Evolutionary conservation across 1,140 invertebrate species (phyloP).

Genomic region (Drosophila chauvacae): DNA sequence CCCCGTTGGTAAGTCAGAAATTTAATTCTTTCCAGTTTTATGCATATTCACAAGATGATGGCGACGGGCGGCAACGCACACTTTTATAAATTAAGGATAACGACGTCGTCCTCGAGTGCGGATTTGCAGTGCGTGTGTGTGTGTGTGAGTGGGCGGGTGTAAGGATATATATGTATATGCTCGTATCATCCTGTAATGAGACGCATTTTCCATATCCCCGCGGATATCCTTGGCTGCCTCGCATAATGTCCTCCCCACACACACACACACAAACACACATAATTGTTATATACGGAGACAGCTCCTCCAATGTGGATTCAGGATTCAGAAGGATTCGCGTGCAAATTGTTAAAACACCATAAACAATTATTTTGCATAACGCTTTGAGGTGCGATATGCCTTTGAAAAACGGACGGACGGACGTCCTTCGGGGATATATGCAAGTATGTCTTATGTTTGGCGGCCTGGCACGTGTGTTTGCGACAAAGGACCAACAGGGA

Average conservation of each 20-base stretch:
- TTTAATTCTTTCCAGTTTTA: slow-evolving; percentile 76
- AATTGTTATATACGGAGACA: slow-evolving; percentile 70
- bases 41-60: slow-evolving; percentile 79
- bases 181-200: slow-evolving; percentile 67
- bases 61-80: slow-evolving; percentile 50
- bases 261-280: slow-evolving; percentile 27
- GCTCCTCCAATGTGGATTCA: slow-evolving; percentile 20
- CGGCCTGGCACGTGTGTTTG: slow-evolving; percentile 3
- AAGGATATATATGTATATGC: slow-evolving; percentile 11
- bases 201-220: slow-evolving; percentile 42
- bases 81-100: slow-evolving; percentile 83
- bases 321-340: slow-evolving; percentile 16
- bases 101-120: slow-evolving; percentile 43
- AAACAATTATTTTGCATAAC: slow-evolving; percentile 81
- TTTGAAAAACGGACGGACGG: slow-evolving; percentile 36
- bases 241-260: slow-evolving; percentile 45
- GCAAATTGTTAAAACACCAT: slow-evolving; percentile 81
- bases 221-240: slow-evolving; percentile 60
- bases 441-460: not conserved
- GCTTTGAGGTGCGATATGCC: slow-evolving; percentile 65
- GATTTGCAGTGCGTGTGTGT: slow-evolving; percentile 16
- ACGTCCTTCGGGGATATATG: slow-evolving; percentile 11
- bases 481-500: slow-evolving; percentile 1
- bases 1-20: slow-evolving; percentile 42
- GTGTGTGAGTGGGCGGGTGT: not conserved